Conservation (phyloP, 2,888 invertebrate genomes). For the Tillus elongatus region DNA sequence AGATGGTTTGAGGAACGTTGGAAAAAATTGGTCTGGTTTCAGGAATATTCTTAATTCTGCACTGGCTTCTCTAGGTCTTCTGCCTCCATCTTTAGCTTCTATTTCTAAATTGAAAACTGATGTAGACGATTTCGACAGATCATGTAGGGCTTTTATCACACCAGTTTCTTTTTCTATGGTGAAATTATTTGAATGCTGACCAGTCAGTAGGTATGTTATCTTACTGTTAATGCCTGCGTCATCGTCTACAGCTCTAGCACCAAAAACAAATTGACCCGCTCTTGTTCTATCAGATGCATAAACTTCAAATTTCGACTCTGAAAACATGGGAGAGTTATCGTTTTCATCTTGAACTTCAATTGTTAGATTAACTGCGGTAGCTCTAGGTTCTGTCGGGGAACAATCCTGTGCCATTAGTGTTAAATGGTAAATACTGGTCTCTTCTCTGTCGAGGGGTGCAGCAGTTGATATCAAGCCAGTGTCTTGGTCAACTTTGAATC, state of each 20-base stretch:
- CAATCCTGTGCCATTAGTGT: conserved; percentile 84
- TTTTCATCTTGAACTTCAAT: conserved; percentile 73
- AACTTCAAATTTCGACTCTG: conserved; percentile 64
- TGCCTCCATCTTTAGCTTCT: conserved; percentile 73
- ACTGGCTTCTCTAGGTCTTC: conserved; percentile 56
- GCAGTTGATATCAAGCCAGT: conserved; percentile 73
- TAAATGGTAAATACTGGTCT: conserved; percentile 64
- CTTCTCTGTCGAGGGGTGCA: conserved; percentile 68
- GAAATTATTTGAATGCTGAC: conserved; percentile 70
- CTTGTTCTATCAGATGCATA: conserved; percentile 74
- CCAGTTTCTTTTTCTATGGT: conserved; percentile 72
- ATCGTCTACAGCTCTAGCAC: conserved; percentile 75
- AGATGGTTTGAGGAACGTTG: conserved; percentile 62
- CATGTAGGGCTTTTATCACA: conserved; percentile 71
- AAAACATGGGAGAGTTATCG: conserved; percentile 75
- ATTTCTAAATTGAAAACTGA: conserved; percentile 63
- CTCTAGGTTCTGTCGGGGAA: conserved; percentile 74
- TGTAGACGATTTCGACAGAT: conserved; percentile 51
- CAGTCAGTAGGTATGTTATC: conserved; percentile 68
- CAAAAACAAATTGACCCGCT: conserved; percentile 80
- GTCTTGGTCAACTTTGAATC: conserved; percentile 68
- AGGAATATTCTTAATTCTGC: conserved; percentile 70
- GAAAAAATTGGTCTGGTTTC: conserved; percentile 69
- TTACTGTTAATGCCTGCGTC: conserved; percentile 76
- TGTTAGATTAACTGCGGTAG: conserved; percentile 74